Conservation (phyloP, 2,797 vertebrate genomes). For the Megaceryle alcyon region DNA sequence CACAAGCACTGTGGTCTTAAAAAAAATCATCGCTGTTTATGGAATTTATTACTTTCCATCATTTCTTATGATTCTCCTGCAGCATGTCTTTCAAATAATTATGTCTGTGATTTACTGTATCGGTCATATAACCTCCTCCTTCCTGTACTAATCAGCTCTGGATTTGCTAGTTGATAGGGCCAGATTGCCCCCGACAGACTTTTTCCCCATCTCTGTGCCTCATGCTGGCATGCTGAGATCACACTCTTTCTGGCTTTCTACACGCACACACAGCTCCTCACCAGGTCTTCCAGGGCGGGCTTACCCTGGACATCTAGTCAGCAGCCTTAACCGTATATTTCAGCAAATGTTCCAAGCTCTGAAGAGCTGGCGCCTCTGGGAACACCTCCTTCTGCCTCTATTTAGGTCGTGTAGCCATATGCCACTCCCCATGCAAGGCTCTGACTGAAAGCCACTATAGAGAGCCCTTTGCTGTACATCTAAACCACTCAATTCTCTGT, state of each 20-base stretch:
- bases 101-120: slow-evolving; percentile 10
- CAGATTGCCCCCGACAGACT: background rate
- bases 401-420: background rate
- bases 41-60: slow-evolving; percentile 54
- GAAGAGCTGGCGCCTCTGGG: background rate
- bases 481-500: background rate
- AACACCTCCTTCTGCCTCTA: background rate
- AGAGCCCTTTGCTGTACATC: background rate
- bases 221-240: background rate
- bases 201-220: background rate
- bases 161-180: slow-evolving; percentile 23
- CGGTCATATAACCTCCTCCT: background rate
- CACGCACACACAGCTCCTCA: background rate
- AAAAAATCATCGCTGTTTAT: slow-evolving; percentile 56
- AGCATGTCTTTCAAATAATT: slow-evolving; percentile 54
- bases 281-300: background rate
- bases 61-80: slow-evolving; percentile 61
- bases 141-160: slow-evolving; percentile 46
- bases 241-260: background rate
- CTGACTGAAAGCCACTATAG: background rate
- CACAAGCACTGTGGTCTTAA: slow-evolving; percentile 35
- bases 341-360: background rate
- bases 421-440: background rate
- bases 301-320: background rate
- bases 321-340: background rate